Base-by-base conservation (phyloP, 2,113 vertebrate genomes). In the Heteronetta atricapilla region DNA sequence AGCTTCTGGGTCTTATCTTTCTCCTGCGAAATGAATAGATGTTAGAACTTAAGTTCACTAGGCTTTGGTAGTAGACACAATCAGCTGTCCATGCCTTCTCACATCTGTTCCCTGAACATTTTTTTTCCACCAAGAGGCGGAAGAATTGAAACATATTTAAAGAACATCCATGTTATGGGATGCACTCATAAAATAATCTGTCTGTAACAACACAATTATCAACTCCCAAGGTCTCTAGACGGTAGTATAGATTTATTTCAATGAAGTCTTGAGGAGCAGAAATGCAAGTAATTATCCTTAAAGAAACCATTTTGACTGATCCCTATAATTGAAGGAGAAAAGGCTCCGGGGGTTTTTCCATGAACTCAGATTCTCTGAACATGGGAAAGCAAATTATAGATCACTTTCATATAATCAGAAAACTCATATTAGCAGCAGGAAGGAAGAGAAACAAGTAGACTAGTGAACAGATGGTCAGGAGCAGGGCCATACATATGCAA, bases 251-350 rank as follows among this genome's bases (percentile, higher is more conserved):
- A 69, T 88, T 33, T 69, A 69, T 77, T 92, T 90, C 82, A 95
- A 66, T 92, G 16, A 93, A 60, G 52, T 67, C 69, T 87, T 82
- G 78, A 96, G 76, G 86, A 88, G 56, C 73, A 93, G 82, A 93
- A 90, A 86, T 82, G 33, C 73, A 81, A 90, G 64, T 88, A 92
- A 95, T 84, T 93, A 75, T 70, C n/a, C 20, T 28, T 80, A 64
- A 93, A 92, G 88, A 78, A 94, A 83, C 68, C 29, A 5, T 92
- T 68, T 75, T 93, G 86, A 75, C 88, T 89, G 83, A 89, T 94
- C 84, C 73, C 75, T 89, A 2, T 90, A 92, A 93, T 63, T 68
- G 77, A 88, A 91, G 50, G n/a, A 73, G n/a, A 90, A 94, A 95
- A 93, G 53, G 46, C 83, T 90, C 46, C 13, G 16, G 38, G 86